Percentiles rank a stretch among this genome's conserved stretches.
These are phyloP conservation scores for Drosophila willistoni DNA, from an alignment of 1,140 invertebrate species.

Conservation along the genomic window DNA sequence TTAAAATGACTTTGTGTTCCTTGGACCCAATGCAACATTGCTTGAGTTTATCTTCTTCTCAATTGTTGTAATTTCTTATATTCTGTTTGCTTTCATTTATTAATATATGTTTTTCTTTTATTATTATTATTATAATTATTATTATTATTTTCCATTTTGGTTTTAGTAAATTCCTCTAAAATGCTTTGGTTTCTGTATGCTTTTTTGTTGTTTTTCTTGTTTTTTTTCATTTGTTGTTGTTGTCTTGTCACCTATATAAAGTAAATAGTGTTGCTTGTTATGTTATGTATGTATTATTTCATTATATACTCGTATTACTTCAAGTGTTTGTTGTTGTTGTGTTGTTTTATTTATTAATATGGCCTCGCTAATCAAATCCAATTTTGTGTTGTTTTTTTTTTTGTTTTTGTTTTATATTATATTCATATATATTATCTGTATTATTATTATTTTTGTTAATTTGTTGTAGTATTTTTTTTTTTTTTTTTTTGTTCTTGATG, in stretches of 20 bases:
- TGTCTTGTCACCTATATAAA: slow-evolving; percentile 77
- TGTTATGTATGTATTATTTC: slow-evolving; percentile 50
- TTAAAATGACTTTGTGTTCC: slow-evolving; percentile 51
- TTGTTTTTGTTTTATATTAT: slow-evolving; percentile 8
- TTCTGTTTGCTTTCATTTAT: not conserved
- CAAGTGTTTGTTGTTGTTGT: slow-evolving; percentile 18
- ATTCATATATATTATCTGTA: slow-evolving; percentile 34
- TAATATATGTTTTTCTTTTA: slow-evolving; percentile 6
- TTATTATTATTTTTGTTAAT: slow-evolving; percentile 39
- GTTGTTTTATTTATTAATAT: slow-evolving; percentile 62
- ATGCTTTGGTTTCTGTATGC: slow-evolving; percentile 70
- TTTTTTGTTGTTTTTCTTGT: slow-evolving; percentile 30
- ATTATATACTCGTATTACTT: slow-evolving; percentile 38
- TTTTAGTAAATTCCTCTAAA: slow-evolving; percentile 78
- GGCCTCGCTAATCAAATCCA: slow-evolving; percentile 73
- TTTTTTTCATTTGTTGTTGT: slow-evolving; percentile 20
- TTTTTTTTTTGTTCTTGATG: slow-evolving; percentile 46
- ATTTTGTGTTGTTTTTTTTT: slow-evolving; percentile 36
- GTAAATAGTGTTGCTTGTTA: slow-evolving; percentile 76
- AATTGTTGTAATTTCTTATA: slow-evolving; percentile 44
- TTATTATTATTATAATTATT: slow-evolving; percentile 19
- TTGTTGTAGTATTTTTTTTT: slow-evolving; percentile 19
- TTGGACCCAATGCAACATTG: slow-evolving; percentile 74
- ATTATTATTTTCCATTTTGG: slow-evolving; percentile 29
- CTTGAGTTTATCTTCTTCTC: slow-evolving; percentile 53